A percentile compares a stretch with the other conserved stretches of the same genome.
Conservation (phyloP, 2,113 vertebrate species). For the Lophura nycthemera region DNA sequence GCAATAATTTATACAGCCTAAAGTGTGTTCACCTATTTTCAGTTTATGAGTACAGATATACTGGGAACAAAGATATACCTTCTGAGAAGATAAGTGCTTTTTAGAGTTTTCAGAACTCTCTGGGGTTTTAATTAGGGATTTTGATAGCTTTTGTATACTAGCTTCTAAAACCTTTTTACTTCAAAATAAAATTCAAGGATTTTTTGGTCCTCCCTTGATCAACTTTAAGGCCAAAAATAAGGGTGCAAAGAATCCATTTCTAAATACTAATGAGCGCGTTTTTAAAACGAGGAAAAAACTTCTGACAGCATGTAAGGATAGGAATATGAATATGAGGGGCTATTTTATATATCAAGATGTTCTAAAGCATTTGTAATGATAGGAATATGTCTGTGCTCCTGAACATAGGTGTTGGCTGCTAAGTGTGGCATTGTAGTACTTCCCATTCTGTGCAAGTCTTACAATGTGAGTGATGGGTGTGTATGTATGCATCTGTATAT, state of each 20-base stretch:
- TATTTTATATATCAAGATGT: not conserved
- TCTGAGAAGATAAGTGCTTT: conserved; percentile 60
- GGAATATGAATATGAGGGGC: fast-evolving
- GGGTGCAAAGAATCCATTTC: not conserved
- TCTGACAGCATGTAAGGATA: not conserved
- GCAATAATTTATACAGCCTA: conserved; percentile 45
- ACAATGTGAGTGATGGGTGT: fast-evolving
- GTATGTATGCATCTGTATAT: not conserved
- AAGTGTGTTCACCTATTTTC: conserved; percentile 46
- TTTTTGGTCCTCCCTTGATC: conserved; percentile 40
- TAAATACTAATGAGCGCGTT: conserved; percentile 41
- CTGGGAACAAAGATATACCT: conserved; percentile 44
- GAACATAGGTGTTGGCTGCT: not conserved
- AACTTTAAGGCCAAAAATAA: conserved; percentile 51
- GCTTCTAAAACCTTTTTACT: conserved; percentile 56
- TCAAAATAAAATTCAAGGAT: conserved; percentile 44
- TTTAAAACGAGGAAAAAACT: not conserved
- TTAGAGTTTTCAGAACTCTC: conserved; percentile 49
- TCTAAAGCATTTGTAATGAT: not conserved
- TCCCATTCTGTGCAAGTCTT: not conserved
- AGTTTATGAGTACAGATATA: conserved; percentile 42
- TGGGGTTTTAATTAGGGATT: conserved; percentile 71
- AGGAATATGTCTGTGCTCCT: not conserved
- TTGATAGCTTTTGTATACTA: conserved; percentile 58
- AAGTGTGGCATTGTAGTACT: fast-evolving